A percentile compares a stretch with the other conserved stretches of the same genome.
Evolutionary conservation across 2,113 vertebrate genomes (phyloP).

Genomic region (Podilymbus podiceps): DNA sequence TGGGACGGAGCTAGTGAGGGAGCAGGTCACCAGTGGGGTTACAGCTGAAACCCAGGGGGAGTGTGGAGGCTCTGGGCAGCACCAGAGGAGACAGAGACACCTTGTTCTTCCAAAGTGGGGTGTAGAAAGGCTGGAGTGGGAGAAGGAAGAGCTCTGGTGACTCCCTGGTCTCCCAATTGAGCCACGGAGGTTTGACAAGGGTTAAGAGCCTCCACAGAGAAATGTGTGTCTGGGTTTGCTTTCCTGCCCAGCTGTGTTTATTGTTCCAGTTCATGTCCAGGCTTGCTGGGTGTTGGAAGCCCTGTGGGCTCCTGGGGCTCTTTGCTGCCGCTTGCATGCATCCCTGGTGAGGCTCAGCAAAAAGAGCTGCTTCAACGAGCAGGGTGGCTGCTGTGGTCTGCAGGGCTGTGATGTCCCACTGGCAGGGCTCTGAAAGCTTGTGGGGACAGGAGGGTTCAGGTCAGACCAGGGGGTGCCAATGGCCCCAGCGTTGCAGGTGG

Average conservation of each 20-base stretch:
- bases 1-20: not conserved
- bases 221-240: not conserved
- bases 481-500: rapidly evolving
- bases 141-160: not conserved
- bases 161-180: not conserved
- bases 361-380: not conserved
- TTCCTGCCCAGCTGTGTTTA: not conserved
- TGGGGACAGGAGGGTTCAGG: not conserved
- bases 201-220: not conserved
- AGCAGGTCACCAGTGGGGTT: not conserved
- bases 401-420: not conserved
- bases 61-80: not conserved
- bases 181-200: not conserved
- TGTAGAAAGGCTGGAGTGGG: not conserved
- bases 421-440: not conserved
- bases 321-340: no score
- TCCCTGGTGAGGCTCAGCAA: not conserved
- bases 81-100: not conserved
- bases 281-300: not conserved
- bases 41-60: not conserved
- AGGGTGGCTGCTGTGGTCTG: not conserved
- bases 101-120: not conserved
- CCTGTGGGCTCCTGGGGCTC: not conserved
- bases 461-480: rapidly evolving
- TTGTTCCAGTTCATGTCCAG: not conserved